Evolutionary conservation across 2,888 invertebrate species (phyloP), one percentile per base, ranked within the genome.

Genomic region (Zygaena filipendulae): DNA sequence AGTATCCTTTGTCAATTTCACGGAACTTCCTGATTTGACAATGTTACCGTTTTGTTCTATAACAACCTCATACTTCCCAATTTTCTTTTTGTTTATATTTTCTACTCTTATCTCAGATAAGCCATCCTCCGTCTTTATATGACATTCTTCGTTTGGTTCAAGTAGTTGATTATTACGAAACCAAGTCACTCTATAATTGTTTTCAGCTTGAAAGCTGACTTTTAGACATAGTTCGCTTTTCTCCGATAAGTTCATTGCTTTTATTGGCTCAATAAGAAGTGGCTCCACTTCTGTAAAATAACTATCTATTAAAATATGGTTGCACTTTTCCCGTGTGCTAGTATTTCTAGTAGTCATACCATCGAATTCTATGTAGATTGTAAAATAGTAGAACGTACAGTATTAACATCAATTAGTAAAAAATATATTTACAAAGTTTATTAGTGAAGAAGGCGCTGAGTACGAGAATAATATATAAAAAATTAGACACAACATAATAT

Each of bases 21-120:
- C 86, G 0, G 92, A 90, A 33, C 93, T 89, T 3, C 90, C 90
- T 18, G 92, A 87, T 50, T 90, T 87, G 2, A 88, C 90, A 52
- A 91, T 87, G 7, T 92, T 88, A 23, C 84, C 86, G 33, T 84
- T 82, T 66, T 91, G 92, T 47, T 86, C 83, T n/a, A 92, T 87
- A 13, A 88, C 81, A 8, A 94, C 87, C 80, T 95, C 94, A 63
- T 95, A 96, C 64, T 92, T 93, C 13, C 96, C 96, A 34, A 85
- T 84, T 54, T 91, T 89, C 51, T 88, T 88, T 57, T 87, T 88
- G 22, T 85, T 84, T 45, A 85, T 82, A 39, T 89, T 86, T 19
- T 82, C 71, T 34, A 94, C 84, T 42, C 67, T 82, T 13, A 93
- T 68, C 22, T 70, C 83, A 1, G 90, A 88, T 36, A 75, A 84